Conservation (phyloP, 2,888 invertebrate genomes). For the Pocota personata region DNA sequence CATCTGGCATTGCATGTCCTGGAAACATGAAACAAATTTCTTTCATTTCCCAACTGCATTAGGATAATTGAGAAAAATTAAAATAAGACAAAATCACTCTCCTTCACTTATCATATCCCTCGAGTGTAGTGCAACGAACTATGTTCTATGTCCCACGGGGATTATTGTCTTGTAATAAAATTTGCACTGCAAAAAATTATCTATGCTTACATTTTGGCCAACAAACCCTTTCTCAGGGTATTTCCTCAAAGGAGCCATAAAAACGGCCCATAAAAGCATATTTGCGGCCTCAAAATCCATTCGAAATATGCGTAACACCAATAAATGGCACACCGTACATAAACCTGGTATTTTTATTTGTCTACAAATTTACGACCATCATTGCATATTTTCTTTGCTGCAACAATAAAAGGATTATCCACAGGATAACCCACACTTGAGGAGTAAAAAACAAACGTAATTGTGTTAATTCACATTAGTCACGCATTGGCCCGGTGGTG, state of each 20-base stretch:
- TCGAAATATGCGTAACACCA: background rate
- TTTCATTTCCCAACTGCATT: slow-evolving; percentile 41
- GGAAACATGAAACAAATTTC: slow-evolving; percentile 1
- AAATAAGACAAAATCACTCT: slow-evolving; percentile 2
- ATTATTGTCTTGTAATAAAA: background rate
- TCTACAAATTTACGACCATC: background rate
- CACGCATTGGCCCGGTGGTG: slow-evolving; percentile 27
- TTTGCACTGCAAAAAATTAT: background rate
- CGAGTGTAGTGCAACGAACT: slow-evolving; percentile 31
- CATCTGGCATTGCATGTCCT: slow-evolving; percentile 16
- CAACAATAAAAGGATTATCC: slow-evolving; percentile 38
- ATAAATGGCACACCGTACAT: background rate
- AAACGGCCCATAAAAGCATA: background rate
- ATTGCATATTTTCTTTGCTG: slow-evolving; percentile 33
- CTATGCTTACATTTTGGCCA: background rate
- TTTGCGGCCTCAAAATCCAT: background rate
- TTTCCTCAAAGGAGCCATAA: slow-evolving; percentile 6
- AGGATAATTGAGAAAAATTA: slow-evolving; percentile 29
- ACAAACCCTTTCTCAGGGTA: background rate
- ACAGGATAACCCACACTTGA: background rate
- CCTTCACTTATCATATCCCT: background rate
- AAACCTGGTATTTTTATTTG: slow-evolving; percentile 14
- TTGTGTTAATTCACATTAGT: slow-evolving; percentile 50
- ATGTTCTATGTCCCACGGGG: background rate
- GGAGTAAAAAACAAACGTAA: slow-evolving; percentile 2